Conservation (phyloP, 2,113 vertebrate species). For the Myiopsitta monachus region DNA sequence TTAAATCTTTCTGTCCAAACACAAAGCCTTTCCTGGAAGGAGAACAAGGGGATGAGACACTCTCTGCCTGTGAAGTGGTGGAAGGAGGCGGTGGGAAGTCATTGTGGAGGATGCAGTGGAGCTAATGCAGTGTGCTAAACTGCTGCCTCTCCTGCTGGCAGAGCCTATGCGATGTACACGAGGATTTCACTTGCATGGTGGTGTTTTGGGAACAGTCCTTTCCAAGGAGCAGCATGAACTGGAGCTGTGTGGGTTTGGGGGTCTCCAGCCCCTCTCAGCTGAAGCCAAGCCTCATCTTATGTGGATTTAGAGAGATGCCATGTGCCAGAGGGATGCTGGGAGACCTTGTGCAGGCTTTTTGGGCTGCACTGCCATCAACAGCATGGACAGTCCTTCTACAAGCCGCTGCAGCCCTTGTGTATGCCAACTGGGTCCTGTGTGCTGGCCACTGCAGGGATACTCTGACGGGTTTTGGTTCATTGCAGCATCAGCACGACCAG, state of each 20-base stretch:
- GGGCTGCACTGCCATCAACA: too few relatives aligned
- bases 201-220: neutral
- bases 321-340: fast-evolving
- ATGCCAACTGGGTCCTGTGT: fast-evolving
- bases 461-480: neutral
- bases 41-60: neutral
- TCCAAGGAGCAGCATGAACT: neutral
- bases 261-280: neutral
- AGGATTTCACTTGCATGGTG: neutral
- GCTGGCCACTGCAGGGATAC: neutral
- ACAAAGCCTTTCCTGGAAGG: neutral
- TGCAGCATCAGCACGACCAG: neutral
- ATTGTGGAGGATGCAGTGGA: neutral
- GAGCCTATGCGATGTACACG: fast-evolving
- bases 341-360: neutral
- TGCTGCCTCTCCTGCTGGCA: neutral
- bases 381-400: neutral
- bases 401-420: fast-evolving
- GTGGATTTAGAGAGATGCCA: neutral
- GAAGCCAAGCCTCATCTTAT: neutral
- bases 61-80: fast-evolving
- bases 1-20: neutral
- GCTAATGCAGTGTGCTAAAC: neutral
- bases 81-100: neutral
- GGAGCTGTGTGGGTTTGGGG: fast-evolving